Conservation (phyloP, 2,113 vertebrate genomes). For the Prinia subflava region DNA sequence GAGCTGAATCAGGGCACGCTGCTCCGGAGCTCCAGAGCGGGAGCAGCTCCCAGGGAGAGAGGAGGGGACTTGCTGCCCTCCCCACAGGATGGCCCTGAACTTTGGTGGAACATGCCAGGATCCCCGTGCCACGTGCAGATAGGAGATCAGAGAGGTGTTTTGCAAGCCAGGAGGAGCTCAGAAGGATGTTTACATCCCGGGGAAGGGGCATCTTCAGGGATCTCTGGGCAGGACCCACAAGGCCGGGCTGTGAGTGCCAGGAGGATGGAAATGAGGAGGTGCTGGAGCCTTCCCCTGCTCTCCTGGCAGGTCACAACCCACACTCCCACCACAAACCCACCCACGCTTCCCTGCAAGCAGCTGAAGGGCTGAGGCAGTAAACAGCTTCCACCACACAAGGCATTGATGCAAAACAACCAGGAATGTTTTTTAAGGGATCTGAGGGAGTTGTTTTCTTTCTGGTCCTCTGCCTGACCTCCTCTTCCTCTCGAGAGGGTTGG, state of each 20-base stretch:
- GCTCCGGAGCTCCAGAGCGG: rapidly evolving
- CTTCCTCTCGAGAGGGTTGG: not conserved
- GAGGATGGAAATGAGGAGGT: not conserved
- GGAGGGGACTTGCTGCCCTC: not conserved
- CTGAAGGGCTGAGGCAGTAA: not conserved
- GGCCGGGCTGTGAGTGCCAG: not conserved
- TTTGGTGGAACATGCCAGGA: not conserved
- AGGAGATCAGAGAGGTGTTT: not conserved
- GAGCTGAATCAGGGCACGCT: slow-evolving; percentile 11
- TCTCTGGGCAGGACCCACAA: not conserved
- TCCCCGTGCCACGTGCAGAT: not conserved
- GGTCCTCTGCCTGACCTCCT: not conserved
- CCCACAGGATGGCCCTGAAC: not conserved
- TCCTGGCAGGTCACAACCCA: not conserved
- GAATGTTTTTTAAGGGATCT: not conserved
- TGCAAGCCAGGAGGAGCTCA: not conserved
- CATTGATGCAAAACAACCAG: not conserved
- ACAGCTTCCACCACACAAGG: not conserved
- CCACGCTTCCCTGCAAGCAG: not conserved
- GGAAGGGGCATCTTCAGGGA: not conserved
- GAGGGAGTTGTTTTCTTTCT: not conserved
- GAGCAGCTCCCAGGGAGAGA: not conserved
- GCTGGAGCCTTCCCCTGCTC: not conserved
- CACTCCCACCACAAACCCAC: not conserved
- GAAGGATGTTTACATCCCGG: not conserved